Conservation (phyloP, 1,140 invertebrate species). For the Hylyphantes graminicola region DNA sequence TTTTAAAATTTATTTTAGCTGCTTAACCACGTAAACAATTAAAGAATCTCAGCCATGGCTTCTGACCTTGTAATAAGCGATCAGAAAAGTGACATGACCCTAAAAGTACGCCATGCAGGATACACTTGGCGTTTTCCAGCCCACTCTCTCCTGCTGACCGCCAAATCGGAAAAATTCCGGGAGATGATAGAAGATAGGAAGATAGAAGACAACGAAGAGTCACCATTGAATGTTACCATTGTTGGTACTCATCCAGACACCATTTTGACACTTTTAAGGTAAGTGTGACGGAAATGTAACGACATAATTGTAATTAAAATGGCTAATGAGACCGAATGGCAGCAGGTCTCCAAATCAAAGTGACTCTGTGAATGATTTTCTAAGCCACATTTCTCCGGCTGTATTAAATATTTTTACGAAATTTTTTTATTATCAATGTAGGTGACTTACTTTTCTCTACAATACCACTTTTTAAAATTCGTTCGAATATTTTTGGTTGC, state of each 20-base stretch:
- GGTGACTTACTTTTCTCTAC: too few relatives aligned
- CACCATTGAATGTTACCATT: neutral
- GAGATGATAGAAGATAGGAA: constrained; percentile 19
- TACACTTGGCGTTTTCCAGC: constrained; percentile 34
- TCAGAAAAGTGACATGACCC: constrained; percentile 15
- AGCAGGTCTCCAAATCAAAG: too few relatives aligned
- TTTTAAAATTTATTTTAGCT: too few relatives aligned
- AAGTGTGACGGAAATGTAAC: neutral
- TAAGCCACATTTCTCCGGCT: too few relatives aligned
- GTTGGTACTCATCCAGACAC: constrained; percentile 27
- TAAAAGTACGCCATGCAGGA: constrained; percentile 22
- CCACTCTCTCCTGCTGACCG: constrained; percentile 2
- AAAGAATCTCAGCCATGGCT: neutral
- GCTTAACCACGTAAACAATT: too few relatives aligned
- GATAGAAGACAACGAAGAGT: neutral
- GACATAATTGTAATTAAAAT: too few relatives aligned
- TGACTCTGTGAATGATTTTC: too few relatives aligned
- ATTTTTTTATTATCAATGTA: too few relatives aligned
- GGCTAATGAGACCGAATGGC: too few relatives aligned
- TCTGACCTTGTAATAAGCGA: constrained; percentile 7
- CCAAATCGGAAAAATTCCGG: neutral
- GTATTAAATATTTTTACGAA: too few relatives aligned
- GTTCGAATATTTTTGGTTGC: too few relatives aligned
- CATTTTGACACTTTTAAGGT: constrained; percentile 12
- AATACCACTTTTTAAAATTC: too few relatives aligned